These are phyloP conservation scores for Formica aserva DNA, from an alignment of 2,888 invertebrate species.

Conservation along the genomic window DNA sequence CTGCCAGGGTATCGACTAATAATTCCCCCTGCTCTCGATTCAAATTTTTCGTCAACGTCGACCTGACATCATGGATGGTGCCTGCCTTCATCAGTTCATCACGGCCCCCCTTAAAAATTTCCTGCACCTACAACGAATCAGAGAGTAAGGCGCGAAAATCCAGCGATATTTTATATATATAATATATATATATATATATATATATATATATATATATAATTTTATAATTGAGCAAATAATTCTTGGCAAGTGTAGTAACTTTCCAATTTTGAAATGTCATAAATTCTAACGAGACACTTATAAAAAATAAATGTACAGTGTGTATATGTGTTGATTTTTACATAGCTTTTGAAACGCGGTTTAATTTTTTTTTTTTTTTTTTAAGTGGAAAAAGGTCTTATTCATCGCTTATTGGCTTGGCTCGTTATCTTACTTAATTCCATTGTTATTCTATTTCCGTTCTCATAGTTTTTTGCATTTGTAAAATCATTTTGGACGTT, in stretches of 20 bases:
- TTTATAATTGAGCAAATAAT: slow-evolving; percentile 13
- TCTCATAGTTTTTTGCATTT: slow-evolving; percentile 22
- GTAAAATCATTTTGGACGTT: slow-evolving; percentile 9
- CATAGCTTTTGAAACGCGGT: background rate
- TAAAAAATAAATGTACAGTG: background rate
- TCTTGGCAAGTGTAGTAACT: background rate
- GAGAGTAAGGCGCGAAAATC: slow-evolving; percentile 79
- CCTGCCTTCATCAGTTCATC: slow-evolving; percentile 80
- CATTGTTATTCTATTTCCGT: background rate
- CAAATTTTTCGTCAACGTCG: slow-evolving; percentile 12
- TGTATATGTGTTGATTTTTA: background rate
- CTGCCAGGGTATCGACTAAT: background rate
- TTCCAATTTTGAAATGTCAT: background rate
- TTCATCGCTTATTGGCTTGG: background rate
- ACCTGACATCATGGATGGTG: slow-evolving; percentile 78
- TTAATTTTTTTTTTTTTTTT: background rate
- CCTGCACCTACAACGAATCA: slow-evolving; percentile 82
- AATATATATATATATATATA: slow-evolving; percentile 18
- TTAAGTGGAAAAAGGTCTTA: no score
- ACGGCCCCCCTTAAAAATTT: slow-evolving; percentile 81
- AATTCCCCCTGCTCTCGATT: background rate
- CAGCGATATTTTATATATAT: slow-evolving; percentile 25
- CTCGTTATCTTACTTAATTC: background rate
- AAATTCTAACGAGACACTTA: background rate
- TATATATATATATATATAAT: slow-evolving; percentile 13